Percentiles rank a stretch among this genome's conserved stretches.
Evolutionary conservation across 2,888 invertebrate genomes (phyloP).

Genomic region (Dicyrtoma fusca): DNA sequence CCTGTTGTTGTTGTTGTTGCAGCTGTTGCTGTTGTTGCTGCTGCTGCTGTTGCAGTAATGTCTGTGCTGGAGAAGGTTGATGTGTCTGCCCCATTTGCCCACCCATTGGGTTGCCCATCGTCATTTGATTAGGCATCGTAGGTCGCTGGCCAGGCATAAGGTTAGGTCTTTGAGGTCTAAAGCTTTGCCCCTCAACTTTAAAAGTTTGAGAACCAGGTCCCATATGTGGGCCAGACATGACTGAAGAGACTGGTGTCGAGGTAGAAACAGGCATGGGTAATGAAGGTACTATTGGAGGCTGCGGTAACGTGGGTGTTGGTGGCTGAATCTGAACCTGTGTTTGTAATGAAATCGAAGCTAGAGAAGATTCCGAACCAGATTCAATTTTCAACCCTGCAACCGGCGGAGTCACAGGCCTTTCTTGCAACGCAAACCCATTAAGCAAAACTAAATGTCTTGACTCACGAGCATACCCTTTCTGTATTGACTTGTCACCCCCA

Average conservation of each 20-base stretch:
- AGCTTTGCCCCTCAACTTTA: constrained; percentile 1
- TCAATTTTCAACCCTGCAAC: constrained; percentile 45
- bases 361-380: constrained; percentile 52
- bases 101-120: neutral
- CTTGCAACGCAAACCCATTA: constrained; percentile 64
- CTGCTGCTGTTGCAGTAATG: constrained; percentile 40
- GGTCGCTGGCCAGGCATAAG: constrained; percentile 6
- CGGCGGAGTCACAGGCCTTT: constrained; percentile 48
- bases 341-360: no score
- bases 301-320: neutral
- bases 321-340: neutral
- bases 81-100: neutral
- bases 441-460: constrained; percentile 77
- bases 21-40: constrained; percentile 54
- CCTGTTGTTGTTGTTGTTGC: constrained; percentile 56
- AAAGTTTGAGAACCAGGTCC: constrained; percentile 17
- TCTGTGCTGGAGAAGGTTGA: constrained; percentile 36
- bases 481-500: constrained; percentile 80
- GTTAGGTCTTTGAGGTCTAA: constrained; percentile 4
- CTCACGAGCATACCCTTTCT: constrained; percentile 90
- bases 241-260: constrained; percentile 7
- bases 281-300: constrained; percentile 13
- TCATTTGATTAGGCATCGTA: neutral
- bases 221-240: neutral
- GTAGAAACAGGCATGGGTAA: constrained; percentile 30